Base-by-base conservation (phyloP, 2,113 vertebrate genomes). In the Vimba vimba region DNA sequence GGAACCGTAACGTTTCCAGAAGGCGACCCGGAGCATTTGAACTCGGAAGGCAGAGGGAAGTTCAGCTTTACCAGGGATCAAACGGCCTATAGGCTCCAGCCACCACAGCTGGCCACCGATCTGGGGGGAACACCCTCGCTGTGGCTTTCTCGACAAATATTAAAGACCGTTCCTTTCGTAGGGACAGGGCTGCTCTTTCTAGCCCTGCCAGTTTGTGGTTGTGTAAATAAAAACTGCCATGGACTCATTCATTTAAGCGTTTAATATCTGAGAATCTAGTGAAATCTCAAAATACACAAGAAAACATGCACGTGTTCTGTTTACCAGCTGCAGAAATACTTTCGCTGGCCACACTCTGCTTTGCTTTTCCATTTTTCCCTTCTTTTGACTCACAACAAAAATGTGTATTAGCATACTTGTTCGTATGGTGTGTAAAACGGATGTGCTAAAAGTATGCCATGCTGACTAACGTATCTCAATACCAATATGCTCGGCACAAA, bases 81-180 rank as follows among this genome's bases (percentile, higher is more conserved):
- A 95, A 94, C 91, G 89, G 88, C 68, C 87, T 74, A 87, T 87
- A 52, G 82, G 86, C 92, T 94, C 90, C 89, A 90, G 93, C 90
- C 93, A 93, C 92, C 93, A 87, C 91, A 87, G 88, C 89, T 88
- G 92, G 94, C 90, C 93, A 90, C 85, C 87, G 87, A 93, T 93
- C 90, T 89, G 90, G 89, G 91, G 94, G 93, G 92, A 92, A 94
- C 94, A 94, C 95, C 95, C 94, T 94, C 91, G 77, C 91, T 95
- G 94, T 86, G 95, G 95, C 91, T 92, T 94, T 92, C 89, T 93
- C 92, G 89, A 94, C 94, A 95, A 94, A 96, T 96, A 95, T 96
- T 95, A 96, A 95, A 96, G 95, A 95, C 92, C 90, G 89, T 90
- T 91, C 91, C 92, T 94, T 94, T 91, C 85, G 88, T 93, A 87